Evolutionary conservation across 2,113 vertebrate species (phyloP).

Genomic region (Tachycineta bicolor): DNA sequence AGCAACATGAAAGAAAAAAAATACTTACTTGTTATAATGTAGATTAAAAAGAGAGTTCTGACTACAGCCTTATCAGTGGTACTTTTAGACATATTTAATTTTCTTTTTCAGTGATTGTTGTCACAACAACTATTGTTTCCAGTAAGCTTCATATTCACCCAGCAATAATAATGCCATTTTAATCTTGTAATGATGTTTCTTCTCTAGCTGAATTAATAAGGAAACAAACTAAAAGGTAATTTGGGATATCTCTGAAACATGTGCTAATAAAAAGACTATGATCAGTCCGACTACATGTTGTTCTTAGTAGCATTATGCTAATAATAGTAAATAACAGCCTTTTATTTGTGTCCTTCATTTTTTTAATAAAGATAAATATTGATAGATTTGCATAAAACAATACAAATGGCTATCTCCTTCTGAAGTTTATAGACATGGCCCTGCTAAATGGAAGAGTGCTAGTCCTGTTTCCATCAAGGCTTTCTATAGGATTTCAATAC

Average conservation of each 20-base stretch:
- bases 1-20: background rate
- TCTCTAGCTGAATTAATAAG: constrained; percentile 67
- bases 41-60: constrained; percentile 58
- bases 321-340: constrained; percentile 33
- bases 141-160: constrained; percentile 55
- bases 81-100: constrained; percentile 64
- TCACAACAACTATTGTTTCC: constrained; percentile 70
- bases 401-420: background rate
- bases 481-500: background rate
- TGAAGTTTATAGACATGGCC: background rate
- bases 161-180: constrained; percentile 61
- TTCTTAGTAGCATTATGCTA: constrained; percentile 38
- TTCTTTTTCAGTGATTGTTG: constrained; percentile 66
- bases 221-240: constrained; percentile 61
- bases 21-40: constrained; percentile 21
- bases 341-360: constrained; percentile 31
- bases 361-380: background rate
- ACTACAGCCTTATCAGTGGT: constrained; percentile 55
- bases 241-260: constrained; percentile 40
- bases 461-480: background rate
- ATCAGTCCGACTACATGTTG: background rate
- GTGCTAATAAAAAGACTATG: constrained; percentile 48
- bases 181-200: constrained; percentile 61
- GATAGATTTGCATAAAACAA: background rate
- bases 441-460: background rate